Evolutionary conservation across 2,113 vertebrate genomes (phyloP).

Genomic region (Typhlomys cinereus): DNA sequence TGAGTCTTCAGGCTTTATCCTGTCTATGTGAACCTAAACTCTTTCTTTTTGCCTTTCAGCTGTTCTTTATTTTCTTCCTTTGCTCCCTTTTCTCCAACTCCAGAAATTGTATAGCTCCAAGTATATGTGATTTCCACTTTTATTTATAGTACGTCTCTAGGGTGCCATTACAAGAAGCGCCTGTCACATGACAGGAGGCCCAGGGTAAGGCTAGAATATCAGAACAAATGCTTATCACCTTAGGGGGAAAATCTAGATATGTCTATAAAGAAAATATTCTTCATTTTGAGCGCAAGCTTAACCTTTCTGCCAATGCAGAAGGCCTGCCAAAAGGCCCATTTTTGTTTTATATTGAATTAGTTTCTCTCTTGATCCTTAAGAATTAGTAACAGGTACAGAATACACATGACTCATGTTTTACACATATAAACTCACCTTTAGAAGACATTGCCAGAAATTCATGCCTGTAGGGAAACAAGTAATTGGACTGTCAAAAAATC

Average conservation of each 20-base stretch:
- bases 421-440: neutral
- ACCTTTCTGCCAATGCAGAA: neutral
- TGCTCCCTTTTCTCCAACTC: neutral
- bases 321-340: neutral
- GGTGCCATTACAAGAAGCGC: neutral
- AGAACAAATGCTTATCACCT: neutral
- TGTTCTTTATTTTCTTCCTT: neutral
- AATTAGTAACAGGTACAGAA: conserved; percentile 17
- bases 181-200: neutral
- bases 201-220: neutral
- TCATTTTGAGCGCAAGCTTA: neutral
- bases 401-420: conserved; percentile 55
- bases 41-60: neutral
- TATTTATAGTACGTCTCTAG: rapidly evolving
- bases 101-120: neutral
- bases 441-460: conserved; percentile 46
- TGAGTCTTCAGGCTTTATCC: neutral
- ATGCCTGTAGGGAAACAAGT: conserved; percentile 19
- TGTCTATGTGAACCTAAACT: neutral
- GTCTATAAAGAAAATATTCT: neutral
- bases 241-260: neutral
- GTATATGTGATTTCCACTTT: neutral
- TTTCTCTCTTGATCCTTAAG: conserved; percentile 26
- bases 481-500: conserved; percentile 49
- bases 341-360: neutral